phyloP scores from a whole-genome alignment of 2,113 vertebrate genomes.

The Carassius auratus region DNA sequence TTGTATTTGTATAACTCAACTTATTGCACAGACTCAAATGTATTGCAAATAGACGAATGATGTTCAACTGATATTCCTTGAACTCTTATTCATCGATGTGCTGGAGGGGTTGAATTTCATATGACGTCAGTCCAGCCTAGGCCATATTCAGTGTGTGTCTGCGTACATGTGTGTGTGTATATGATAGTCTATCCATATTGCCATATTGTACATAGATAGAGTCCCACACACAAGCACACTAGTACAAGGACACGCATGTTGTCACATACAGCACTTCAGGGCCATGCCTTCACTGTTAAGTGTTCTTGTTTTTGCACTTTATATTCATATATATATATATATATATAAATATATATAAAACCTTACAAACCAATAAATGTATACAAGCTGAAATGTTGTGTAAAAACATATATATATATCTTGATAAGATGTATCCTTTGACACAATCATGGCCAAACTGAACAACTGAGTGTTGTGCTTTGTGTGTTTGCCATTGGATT shows the following conservation, averaged over 20 bases:
- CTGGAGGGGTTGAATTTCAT: constrained; percentile 63
- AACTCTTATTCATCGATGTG: constrained; percentile 65
- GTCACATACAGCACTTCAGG: constrained; percentile 70
- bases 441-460: constrained; percentile 83
- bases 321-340: constrained; percentile 74
- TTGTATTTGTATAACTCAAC: constrained; percentile 86
- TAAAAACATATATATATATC: constrained; percentile 65
- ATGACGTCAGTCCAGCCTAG: constrained; percentile 61
- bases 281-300: constrained; percentile 69
- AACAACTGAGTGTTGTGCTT: constrained; percentile 72
- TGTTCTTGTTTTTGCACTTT: constrained; percentile 79
- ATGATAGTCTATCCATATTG: constrained; percentile 16
- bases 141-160: constrained; percentile 61
- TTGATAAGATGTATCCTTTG: constrained; percentile 61
- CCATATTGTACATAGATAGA: constrained; percentile 48
- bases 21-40: constrained; percentile 82
- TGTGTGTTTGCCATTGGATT: constrained; percentile 70
- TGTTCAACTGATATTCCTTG: constrained; percentile 60
- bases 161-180: neutral
- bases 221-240: constrained; percentile 21
- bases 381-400: constrained; percentile 70
- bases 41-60: constrained; percentile 58
- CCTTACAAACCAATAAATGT: constrained; percentile 70
- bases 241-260: constrained; percentile 11
- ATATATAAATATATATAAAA: constrained; percentile 65